Conservation (phyloP, 2,797 vertebrate genomes). For the Sphenodon punctatus region DNA sequence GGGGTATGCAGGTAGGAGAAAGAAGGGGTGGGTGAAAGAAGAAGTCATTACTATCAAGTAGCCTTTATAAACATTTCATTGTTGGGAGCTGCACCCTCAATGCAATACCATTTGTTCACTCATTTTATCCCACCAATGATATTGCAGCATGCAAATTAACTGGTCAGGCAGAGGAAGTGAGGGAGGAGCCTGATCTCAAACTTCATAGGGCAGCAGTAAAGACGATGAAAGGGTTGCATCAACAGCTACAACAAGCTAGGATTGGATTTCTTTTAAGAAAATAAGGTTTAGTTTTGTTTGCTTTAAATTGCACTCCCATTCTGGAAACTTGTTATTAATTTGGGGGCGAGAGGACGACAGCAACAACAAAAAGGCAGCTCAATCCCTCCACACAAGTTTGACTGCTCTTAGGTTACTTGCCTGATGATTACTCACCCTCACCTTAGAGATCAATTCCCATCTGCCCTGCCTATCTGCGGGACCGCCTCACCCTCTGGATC, state of each 20-base stretch:
- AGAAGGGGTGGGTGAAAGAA: neutral
- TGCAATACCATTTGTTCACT: neutral
- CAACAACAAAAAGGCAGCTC: neutral
- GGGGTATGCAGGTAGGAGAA: neutral
- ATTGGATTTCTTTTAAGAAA: too few relatives aligned
- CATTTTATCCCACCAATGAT: neutral
- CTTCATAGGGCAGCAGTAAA: neutral
- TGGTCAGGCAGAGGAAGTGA: neutral
- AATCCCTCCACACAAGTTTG: neutral
- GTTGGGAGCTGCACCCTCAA: neutral
- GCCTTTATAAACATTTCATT: neutral
- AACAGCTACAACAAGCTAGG: neutral
- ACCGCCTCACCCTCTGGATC: too few relatives aligned
- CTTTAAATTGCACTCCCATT: too few relatives aligned
- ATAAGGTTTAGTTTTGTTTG: too few relatives aligned
- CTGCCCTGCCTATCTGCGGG: too few relatives aligned
- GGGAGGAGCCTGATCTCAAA: rapidly evolving
- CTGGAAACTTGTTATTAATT: too few relatives aligned
- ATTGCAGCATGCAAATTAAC: neutral
- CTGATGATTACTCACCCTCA: neutral
- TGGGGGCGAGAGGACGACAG: too few relatives aligned
- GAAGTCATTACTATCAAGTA: neutral
- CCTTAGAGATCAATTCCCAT: neutral
- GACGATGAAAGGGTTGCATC: neutral
- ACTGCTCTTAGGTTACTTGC: neutral